These are phyloP conservation scores for Oreochromis mossambicus DNA, from an alignment of 2,797 vertebrate species.

Conservation along the genomic window DNA sequence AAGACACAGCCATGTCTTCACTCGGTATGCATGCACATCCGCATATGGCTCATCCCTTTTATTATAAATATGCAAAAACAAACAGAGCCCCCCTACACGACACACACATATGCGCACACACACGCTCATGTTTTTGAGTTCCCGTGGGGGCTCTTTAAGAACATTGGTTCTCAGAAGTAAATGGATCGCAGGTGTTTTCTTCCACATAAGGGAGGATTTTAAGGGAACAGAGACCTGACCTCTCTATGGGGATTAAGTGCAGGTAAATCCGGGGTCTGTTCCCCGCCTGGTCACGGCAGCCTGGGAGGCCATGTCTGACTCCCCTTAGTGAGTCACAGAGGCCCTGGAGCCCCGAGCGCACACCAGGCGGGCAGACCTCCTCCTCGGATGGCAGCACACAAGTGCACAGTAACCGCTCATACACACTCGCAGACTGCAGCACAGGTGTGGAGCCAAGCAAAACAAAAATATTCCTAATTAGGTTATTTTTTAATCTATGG, in stretches of 20 bases:
- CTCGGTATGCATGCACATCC: background rate
- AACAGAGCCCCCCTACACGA: background rate
- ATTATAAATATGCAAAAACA: conserved; percentile 47
- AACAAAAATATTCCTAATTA: conserved; percentile 73
- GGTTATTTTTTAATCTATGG: conserved; percentile 71
- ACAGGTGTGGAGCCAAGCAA: conserved; percentile 63
- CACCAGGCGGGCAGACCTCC: conserved; percentile 20
- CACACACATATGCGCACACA: background rate
- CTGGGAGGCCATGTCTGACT: conserved; percentile 53
- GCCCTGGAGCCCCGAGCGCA: conserved; percentile 32
- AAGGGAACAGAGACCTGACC: conserved; percentile 51
- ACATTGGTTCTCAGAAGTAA: conserved; percentile 45
- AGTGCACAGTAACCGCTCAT: background rate
- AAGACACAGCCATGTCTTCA: conserved; percentile 3
- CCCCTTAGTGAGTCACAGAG: conserved; percentile 47
- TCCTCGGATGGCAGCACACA: conserved; percentile 48
- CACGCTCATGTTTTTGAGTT: conserved; percentile 7
- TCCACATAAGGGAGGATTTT: conserved; percentile 27
- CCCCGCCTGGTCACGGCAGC: conserved; percentile 15
- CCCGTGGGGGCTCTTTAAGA: conserved; percentile 52
- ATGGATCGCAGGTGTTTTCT: conserved; percentile 65
- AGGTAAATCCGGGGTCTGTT: conserved; percentile 56
- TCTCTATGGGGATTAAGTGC: conserved; percentile 62
- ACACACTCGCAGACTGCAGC: conserved; percentile 27
- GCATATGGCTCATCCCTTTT: conserved; percentile 20